Evolutionary conservation across 2,113 vertebrate genomes (phyloP).

Genomic region (Paramormyrops kingsleyae): DNA sequence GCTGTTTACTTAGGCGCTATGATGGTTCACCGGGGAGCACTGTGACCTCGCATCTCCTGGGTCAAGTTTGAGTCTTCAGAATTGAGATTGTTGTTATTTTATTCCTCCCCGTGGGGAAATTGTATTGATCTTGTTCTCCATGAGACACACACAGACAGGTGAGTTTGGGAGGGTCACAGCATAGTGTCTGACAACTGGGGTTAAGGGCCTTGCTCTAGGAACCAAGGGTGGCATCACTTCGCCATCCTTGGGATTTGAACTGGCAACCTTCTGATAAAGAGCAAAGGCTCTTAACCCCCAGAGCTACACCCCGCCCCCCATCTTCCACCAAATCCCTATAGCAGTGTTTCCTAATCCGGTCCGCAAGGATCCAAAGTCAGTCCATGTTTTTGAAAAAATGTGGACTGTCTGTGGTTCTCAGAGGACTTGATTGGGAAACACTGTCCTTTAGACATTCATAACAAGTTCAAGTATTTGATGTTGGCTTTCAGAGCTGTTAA

Average conservation of each 20-base stretch:
- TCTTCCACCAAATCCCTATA: neutral
- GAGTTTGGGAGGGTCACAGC: neutral
- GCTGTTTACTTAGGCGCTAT: neutral
- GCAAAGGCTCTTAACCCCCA: neutral
- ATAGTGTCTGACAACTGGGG: neutral
- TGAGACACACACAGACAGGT: constrained; percentile 7
- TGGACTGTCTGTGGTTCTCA: neutral
- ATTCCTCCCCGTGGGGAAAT: neutral
- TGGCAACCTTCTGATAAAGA: neutral
- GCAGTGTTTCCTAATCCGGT: neutral
- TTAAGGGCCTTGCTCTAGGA: neutral
- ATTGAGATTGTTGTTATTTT: neutral
- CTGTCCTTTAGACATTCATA: neutral
- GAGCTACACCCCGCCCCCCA: neutral
- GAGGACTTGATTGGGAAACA: no score
- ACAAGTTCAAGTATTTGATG: neutral
- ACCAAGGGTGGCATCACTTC: neutral
- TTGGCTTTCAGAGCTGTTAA: neutral
- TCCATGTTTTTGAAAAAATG: neutral
- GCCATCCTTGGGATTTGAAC: neutral
- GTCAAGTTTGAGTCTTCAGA: neutral
- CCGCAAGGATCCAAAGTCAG: neutral
- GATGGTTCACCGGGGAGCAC: neutral
- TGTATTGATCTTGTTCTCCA: neutral
- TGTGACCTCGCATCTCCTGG: neutral